Base-by-base conservation (phyloP, 92 coral and sea anemone genomes). In the Nematostella vectensis region DNA sequence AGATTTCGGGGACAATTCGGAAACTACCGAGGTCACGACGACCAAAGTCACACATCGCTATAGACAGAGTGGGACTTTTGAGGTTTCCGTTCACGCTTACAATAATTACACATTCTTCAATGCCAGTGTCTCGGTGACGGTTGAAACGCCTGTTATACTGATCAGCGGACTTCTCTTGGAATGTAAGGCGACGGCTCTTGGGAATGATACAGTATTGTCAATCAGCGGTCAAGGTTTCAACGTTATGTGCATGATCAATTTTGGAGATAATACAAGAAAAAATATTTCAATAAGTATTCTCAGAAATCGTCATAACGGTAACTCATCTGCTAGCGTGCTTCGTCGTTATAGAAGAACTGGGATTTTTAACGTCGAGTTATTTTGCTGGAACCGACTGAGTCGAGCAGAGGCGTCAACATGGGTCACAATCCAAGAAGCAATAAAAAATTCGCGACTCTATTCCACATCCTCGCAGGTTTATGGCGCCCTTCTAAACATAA, bases 111-210 rank as follows among this genome's bases (percentile, higher is more conserved):
- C 75, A 40, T 26, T 42, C 28, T 50, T 25, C 23, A 52, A 28
- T 48, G 22, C 80, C 31, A n/a, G 48, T 1, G 27, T 67, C 25
- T 12, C 27, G 31, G 57, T 68, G 44, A 50, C 47, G 31, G 61
- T 74, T 4, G 27, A 58, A 33, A 74, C 66, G 56, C 75, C 80
- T n/a, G 80, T 74, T 25, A 16, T 58, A 30, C 47, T 53, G 17
- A 19, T 74, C 31, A 45, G 59, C 16, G 56, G 55, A 8, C 26
- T 74, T 11, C 47, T 42, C 11, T 28, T 74, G 1, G 24, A 20
- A 19, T 30, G 51, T 18, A 10, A 36, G 16, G 66, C 75, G 19
- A 58, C 80, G 45, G 51, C 21, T 16, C 58, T 55, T 39, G 18
- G 39, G 10, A 29, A 67, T 20, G 33, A 60, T 37, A 37, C 63